Percentiles rank a stretch among this genome's conserved stretches.
Conservation (phyloP, 2,113 vertebrate species). For the Microcebus murinus region DNA sequence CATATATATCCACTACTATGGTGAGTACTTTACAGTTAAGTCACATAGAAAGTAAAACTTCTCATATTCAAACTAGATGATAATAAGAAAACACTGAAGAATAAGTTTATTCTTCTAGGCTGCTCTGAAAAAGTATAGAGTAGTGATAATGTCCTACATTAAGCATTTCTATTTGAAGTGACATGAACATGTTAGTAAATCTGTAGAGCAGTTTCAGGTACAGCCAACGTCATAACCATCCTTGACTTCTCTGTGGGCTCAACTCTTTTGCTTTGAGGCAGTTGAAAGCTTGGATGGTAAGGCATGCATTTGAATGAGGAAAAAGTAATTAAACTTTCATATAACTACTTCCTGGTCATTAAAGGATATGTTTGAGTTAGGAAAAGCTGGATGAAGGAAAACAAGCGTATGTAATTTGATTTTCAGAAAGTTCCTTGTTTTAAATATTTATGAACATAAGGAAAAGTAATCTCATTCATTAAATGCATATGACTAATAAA, state of each 20-base stretch:
- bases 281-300: neutral
- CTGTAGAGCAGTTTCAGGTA: neutral
- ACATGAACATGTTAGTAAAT: neutral
- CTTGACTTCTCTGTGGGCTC: neutral
- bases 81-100: neutral
- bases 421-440: conserved; percentile 14
- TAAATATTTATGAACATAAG: neutral
- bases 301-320: neutral
- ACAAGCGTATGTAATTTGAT: neutral
- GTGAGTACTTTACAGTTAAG: neutral
- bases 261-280: neutral
- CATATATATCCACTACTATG: neutral
- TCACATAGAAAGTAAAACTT: neutral
- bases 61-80: neutral
- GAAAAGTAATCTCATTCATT: neutral
- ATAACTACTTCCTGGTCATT: neutral
- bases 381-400: conserved; percentile 26
- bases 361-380: neutral
- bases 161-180: neutral
- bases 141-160: neutral
- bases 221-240: neutral
- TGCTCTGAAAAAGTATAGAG: neutral
- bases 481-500: neutral
- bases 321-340: neutral
- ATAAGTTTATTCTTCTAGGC: neutral